phyloP scores from a whole-genome alignment of 2,888 invertebrate genomes.

The Nomada flava region DNA sequence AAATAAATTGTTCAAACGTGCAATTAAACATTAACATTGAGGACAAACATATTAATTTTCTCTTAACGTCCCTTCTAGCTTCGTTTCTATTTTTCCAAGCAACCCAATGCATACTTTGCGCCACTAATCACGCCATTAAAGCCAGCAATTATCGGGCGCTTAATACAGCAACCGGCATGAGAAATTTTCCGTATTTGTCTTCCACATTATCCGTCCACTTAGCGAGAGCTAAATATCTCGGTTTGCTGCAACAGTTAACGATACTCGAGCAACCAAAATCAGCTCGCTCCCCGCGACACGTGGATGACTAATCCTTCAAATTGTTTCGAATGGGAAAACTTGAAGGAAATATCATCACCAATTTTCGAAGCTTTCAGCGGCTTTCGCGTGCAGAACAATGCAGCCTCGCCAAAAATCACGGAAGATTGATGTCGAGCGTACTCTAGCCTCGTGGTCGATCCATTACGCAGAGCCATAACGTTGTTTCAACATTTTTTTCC shows the following conservation, averaged over 20 bases:
- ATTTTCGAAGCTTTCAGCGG: conserved; percentile 22
- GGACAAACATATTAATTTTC: no score
- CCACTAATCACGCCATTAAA: no score
- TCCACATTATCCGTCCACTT: background rate
- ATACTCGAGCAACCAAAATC: background rate
- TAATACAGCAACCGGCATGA: background rate
- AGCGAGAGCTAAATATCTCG: background rate
- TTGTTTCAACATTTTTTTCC: conserved; percentile 12
- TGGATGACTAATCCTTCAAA: background rate
- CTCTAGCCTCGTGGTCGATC: conserved; percentile 26
- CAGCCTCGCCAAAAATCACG: conserved; percentile 27
- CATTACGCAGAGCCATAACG: conserved; percentile 32
- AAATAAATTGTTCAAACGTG: no score
- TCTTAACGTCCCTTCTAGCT: no score
- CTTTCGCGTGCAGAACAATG: conserved; percentile 14
- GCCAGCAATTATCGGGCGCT: no score
- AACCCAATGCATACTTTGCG: no score
- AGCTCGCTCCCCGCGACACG: no score
- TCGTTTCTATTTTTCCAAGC: no score
- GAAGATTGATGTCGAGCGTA: conserved; percentile 38
- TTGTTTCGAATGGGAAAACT: background rate
- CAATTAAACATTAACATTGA: no score
- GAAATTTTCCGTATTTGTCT: background rate
- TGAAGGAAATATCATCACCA: background rate
- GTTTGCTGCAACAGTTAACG: background rate